Base-by-base conservation (phyloP, 2,113 vertebrate species). In the Trichechus manatus region DNA sequence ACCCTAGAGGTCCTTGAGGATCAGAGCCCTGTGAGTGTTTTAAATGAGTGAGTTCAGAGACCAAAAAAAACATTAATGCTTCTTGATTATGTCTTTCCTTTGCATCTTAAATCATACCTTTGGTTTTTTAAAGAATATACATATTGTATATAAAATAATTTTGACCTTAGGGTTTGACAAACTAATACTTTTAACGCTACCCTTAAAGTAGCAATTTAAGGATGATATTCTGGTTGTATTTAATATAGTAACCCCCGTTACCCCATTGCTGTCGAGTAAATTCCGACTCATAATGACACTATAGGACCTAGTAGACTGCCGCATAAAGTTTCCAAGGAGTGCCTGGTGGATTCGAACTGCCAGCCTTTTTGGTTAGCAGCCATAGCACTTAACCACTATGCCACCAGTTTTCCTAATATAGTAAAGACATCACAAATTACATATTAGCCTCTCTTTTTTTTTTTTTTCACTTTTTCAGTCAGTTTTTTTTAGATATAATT, bases 181-280 rank as follows among this genome's bases (percentile, higher is more conserved):
- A 93, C 25, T 95, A n/a, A 63, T 91, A 95, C 14, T 84, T 90
- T 53, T 53, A 93, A 90, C 84, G 36, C 42, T 84, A 93, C 5
- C 9, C 29, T 88, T 91, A 87, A 95, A 56, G 84, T 68, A 92
- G 47, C 47, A 93, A 25, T 9, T 74, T 66, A 87, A 59, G n/a
- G 80, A 91, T 14, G n/a, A 47, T 94, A 78, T 63, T 91, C n/a
- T 89, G 68, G 64, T 92, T 94, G 56, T 66, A 10, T 92, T 92
- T 94, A 74, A 31, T 63, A 10, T 85, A 82, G 56, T 81, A 78
- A 86, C 39, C 39, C 39, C 39, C 39, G 39, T 39, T 39, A 39
- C 39, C 39, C 39, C 39, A 39, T 39, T 39, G 39, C 39, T 39
- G 39, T 39, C 39, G 39, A 39, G 39, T 39, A 39, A 39, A 39